These are phyloP conservation scores for Brachypterus glaber DNA, from an alignment of 2,888 invertebrate species.

Conservation along the genomic window DNA sequence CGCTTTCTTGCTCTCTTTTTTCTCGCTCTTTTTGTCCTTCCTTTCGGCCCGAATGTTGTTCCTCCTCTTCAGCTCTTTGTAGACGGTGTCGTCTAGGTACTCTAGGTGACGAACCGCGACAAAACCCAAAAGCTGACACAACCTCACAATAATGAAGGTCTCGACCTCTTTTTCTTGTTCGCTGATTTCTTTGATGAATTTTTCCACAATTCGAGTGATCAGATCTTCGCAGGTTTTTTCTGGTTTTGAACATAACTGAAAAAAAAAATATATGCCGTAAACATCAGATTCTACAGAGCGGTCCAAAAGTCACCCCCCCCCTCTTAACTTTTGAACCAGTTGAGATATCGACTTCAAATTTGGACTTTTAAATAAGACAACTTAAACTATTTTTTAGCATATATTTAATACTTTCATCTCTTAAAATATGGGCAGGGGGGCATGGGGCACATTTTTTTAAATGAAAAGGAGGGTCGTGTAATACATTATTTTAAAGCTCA, in stretches of 20 bases:
- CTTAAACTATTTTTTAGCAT: no score
- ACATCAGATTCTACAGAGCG: no score
- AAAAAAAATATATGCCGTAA: conserved; percentile 18
- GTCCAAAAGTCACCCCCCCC: no score
- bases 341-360: no score
- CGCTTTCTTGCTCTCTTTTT: conserved; percentile 15
- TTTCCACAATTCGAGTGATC: conserved; percentile 21
- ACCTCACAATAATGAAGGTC: conserved; percentile 14
- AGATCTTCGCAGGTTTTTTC: conserved; percentile 39
- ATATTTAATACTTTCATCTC: no score
- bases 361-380: no score
- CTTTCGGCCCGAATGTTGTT: conserved; percentile 36
- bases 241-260: conserved; percentile 50
- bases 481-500: no score
- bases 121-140: conserved; percentile 55
- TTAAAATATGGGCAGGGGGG: no score
- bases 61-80: conserved; percentile 69
- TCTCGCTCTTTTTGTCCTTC: conserved; percentile 39
- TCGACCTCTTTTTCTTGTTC: conserved; percentile 21
- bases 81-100: conserved; percentile 72
- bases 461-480: no score
- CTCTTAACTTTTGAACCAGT: no score
- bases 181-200: conserved; percentile 11
- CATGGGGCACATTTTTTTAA: no score
- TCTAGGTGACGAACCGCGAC: conserved; percentile 70